Conservation (phyloP, 2,113 vertebrate genomes). For the Eidolon helvum region DNA sequence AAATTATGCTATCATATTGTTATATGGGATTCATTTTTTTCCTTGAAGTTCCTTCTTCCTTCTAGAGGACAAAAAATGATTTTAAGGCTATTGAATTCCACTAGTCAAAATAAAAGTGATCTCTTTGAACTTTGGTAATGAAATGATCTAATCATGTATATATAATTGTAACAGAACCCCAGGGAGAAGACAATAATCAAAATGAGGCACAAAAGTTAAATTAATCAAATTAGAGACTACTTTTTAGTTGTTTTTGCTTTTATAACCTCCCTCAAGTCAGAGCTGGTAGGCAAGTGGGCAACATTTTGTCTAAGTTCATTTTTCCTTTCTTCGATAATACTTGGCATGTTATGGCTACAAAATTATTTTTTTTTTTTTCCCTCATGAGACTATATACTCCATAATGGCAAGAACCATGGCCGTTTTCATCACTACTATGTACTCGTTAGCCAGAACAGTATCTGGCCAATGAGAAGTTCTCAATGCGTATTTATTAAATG, state of each 20-base stretch:
- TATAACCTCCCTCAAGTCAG: neutral
- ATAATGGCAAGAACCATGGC: neutral
- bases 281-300: neutral
- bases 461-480: neutral
- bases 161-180: neutral
- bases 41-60: neutral
- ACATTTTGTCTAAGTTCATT: neutral
- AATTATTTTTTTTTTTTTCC: neutral
- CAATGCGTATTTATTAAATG: neutral
- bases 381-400: neutral
- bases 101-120: neutral
- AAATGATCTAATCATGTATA: neutral
- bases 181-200: neutral
- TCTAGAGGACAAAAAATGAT: neutral
- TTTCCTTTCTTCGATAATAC: neutral
- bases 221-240: neutral
- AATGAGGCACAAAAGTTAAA: neutral
- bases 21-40: neutral
- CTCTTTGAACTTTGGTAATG: neutral
- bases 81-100: neutral
- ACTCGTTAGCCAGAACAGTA: neutral
- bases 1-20: neutral
- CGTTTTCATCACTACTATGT: neutral
- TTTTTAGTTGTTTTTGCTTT: neutral
- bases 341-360: neutral